Evolutionary conservation across 1,140 invertebrate genomes (phyloP).

Genomic region (Orius insidiosus): DNA sequence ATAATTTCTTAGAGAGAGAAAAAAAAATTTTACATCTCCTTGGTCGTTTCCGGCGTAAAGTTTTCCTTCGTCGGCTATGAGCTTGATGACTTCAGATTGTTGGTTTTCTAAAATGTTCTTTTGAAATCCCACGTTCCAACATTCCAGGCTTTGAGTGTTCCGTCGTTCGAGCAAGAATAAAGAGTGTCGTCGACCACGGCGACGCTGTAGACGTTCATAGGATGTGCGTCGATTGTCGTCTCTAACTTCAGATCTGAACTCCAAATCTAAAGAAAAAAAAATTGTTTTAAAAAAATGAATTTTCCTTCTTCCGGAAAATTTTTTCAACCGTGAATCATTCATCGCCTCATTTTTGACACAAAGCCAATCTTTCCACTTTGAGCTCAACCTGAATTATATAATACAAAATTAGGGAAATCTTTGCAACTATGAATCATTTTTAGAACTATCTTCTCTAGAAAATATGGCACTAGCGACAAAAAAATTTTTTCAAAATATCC

Average conservation of each 20-base stretch:
- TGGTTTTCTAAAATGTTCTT: slow-evolving; percentile 20
- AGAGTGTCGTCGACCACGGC: slow-evolving; percentile 24
- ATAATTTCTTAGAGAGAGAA: too few relatives aligned
- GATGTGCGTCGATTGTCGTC: slow-evolving; percentile 28
- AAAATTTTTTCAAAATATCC: too few relatives aligned
- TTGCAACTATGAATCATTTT: too few relatives aligned
- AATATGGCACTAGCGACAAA: too few relatives aligned
- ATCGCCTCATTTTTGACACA: too few relatives aligned
- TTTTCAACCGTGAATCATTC: too few relatives aligned
- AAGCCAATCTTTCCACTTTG: too few relatives aligned
- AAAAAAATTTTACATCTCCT: slow-evolving; percentile 26
- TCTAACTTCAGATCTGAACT: slow-evolving; percentile 26
- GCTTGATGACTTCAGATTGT: slow-evolving; percentile 25
- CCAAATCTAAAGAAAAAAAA: slow-evolving; percentile 26
- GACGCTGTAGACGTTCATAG: slow-evolving; percentile 26
- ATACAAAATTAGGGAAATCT: too few relatives aligned
- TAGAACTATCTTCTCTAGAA: too few relatives aligned
- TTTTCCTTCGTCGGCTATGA: slow-evolving; percentile 23
- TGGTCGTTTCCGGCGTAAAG: slow-evolving; percentile 29
- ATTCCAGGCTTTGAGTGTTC: slow-evolving; percentile 28
- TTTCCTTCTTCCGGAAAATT: too few relatives aligned
- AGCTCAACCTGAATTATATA: too few relatives aligned
- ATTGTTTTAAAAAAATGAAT: not conserved
- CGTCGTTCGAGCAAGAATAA: slow-evolving; percentile 31
- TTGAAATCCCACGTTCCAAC: slow-evolving; percentile 22